Percentiles rank a stretch among this genome's conserved stretches.
Evolutionary conservation across 92 coral and sea anemone species (phyloP).

Genomic region (Bergia puertoricense): DNA sequence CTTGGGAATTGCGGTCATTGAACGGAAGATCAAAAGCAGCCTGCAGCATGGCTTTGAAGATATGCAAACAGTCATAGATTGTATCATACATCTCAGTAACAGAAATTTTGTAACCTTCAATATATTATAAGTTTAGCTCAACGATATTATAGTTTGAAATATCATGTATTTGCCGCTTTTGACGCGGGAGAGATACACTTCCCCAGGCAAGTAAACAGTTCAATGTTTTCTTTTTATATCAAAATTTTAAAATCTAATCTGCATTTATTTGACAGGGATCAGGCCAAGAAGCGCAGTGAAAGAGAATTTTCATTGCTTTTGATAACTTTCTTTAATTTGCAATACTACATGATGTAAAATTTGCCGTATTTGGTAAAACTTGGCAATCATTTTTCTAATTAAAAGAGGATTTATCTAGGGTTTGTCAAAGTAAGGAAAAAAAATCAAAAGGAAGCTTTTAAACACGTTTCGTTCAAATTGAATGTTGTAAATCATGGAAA

Average conservation of each 20-base stretch:
- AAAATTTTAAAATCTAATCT: background rate
- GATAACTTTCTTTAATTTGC: background rate
- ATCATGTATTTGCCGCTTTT: constrained; percentile 14
- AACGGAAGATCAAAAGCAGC: background rate
- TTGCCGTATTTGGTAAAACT: background rate
- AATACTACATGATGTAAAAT: background rate
- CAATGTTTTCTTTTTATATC: constrained; percentile 8
- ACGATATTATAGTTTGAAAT: background rate
- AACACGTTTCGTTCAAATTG: background rate
- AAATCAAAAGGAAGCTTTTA: background rate
- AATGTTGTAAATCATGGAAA: background rate
- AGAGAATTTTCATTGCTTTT: background rate
- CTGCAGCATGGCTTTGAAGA: background rate
- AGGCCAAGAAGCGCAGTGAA: background rate
- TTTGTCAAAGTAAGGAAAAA: background rate
- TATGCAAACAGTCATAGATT: background rate
- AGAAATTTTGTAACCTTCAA: background rate
- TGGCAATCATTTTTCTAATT: background rate
- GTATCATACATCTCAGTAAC: constrained; percentile 4
- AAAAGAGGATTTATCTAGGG: background rate
- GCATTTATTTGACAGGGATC: background rate
- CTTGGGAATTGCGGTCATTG: background rate
- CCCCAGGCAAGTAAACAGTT: constrained; percentile 19
- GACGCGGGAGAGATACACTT: background rate
- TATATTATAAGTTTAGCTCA: background rate